Conservation (phyloP, 1,140 invertebrate genomes). For the Apis dorsata region DNA sequence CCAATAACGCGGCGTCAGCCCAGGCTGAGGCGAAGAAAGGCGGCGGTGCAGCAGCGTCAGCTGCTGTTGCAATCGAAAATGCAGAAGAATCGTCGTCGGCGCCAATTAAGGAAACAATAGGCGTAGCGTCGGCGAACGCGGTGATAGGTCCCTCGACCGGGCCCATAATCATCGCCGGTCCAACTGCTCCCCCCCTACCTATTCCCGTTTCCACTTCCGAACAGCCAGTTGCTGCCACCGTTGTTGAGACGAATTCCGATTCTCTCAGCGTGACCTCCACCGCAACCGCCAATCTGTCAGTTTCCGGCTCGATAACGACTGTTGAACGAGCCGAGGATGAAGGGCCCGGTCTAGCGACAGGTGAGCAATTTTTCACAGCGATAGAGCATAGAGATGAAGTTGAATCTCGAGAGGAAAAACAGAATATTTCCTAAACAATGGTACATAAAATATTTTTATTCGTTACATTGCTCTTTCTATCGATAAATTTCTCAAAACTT, state of each 20-base stretch:
- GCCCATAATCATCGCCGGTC: slow-evolving; percentile 29
- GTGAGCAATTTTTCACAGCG: background rate
- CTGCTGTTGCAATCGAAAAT: slow-evolving; percentile 28
- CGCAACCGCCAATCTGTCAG: background rate
- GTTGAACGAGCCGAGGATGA: background rate
- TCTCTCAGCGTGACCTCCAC: background rate
- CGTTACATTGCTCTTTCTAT: no score
- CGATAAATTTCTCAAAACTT: no score
- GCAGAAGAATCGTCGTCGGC: slow-evolving; percentile 29
- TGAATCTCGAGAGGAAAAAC: no score
- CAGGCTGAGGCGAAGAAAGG: slow-evolving; percentile 9
- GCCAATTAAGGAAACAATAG: slow-evolving; percentile 28
- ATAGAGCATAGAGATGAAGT: no score
- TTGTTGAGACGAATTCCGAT: background rate
- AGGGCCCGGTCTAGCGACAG: background rate
- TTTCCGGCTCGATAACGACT: no score
- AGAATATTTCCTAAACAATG: no score
- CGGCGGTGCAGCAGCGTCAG: slow-evolving; percentile 19
- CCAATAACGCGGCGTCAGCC: slow-evolving; percentile 24
- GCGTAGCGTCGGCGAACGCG: slow-evolving; percentile 20
- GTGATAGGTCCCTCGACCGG: slow-evolving; percentile 50
- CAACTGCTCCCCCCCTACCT: slow-evolving; percentile 22
- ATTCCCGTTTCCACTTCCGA: background rate
- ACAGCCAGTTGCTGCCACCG: background rate
- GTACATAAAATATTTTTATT: no score